Percentiles rank a stretch among this genome's conserved stretches.
Conservation (phyloP, 2,888 invertebrate species). For the Sicus ferrugineus region DNA sequence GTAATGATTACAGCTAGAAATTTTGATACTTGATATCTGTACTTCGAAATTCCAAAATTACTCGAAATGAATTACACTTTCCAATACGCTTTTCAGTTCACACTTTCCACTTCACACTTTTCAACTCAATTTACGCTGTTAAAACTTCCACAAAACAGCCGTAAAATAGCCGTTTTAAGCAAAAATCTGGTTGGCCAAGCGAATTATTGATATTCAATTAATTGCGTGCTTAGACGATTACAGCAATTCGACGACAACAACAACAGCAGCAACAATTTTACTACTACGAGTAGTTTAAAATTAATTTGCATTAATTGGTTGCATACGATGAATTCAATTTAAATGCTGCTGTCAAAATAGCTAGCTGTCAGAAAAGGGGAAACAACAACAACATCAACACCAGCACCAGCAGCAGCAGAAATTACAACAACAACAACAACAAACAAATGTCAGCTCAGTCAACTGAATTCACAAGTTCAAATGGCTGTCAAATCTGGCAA, state of each 20-base stretch:
- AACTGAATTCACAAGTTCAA: background rate
- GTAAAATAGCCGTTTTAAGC: too few relatives aligned
- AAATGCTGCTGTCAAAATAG: conserved; percentile 9
- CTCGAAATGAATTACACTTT: too few relatives aligned
- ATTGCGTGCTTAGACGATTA: background rate
- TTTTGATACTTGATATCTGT: too few relatives aligned
- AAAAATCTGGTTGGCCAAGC: too few relatives aligned
- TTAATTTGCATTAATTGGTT: background rate
- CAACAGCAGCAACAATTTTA: background rate
- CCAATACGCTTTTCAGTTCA: too few relatives aligned
- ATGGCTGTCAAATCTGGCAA: background rate
- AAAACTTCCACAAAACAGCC: too few relatives aligned
- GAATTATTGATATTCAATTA: conserved; percentile 25
- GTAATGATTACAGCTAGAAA: too few relatives aligned
- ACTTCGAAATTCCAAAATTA: too few relatives aligned
- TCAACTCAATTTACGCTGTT: too few relatives aligned
- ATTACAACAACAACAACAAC: background rate
- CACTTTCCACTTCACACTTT: too few relatives aligned
- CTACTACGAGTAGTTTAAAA: background rate
- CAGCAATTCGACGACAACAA: background rate
- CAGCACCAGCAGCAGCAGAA: background rate
- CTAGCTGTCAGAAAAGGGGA: conserved; percentile 23
- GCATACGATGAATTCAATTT: background rate
- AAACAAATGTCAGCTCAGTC: background rate
- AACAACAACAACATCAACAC: background rate